phyloP scores from a whole-genome alignment of 2,797 vertebrate species.

The Eulemur mongoz region DNA sequence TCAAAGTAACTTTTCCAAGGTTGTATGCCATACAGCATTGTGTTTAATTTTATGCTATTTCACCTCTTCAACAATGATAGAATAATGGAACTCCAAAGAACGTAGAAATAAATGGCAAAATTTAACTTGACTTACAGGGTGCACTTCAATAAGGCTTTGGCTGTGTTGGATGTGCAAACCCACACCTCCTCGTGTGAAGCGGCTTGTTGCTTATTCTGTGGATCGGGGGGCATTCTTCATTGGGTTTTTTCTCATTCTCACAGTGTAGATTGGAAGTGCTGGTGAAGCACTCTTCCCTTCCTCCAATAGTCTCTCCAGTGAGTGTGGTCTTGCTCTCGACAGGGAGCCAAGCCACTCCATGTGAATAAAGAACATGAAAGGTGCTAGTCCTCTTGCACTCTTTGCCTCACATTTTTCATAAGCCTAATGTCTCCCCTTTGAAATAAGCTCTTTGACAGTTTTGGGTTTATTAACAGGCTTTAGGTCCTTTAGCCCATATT shows the following conservation, averaged over 20 bases:
- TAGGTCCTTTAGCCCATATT: not conserved
- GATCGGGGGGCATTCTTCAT: accelerated
- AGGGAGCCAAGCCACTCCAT: not conserved
- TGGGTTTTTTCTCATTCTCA: not conserved
- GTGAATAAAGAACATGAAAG: not conserved
- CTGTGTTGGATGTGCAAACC: accelerated
- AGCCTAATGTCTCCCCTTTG: not conserved
- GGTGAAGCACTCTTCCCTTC: not conserved
- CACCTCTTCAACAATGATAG: not conserved
- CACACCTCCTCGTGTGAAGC: not conserved
- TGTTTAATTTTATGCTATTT: not conserved
- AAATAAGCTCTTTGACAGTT: not conserved
- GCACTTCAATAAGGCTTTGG: not conserved
- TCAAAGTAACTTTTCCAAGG: not conserved
- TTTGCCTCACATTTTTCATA: not conserved
- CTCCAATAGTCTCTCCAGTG: not conserved
- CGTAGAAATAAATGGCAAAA: not conserved
- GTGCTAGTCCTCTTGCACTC: not conserved
- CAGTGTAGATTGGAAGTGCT: not conserved
- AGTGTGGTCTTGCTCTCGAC: not conserved
- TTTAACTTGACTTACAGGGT: not conserved
- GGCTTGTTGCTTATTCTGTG: not conserved
- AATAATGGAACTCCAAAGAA: not conserved
- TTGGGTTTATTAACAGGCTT: not conserved
- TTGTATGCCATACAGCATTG: not conserved